Percentiles rank a stretch among this genome's conserved stretches.
phyloP scores from a whole-genome alignment of 64 coral and sea anemone species.

The Catalaphyllia jardinei region DNA sequence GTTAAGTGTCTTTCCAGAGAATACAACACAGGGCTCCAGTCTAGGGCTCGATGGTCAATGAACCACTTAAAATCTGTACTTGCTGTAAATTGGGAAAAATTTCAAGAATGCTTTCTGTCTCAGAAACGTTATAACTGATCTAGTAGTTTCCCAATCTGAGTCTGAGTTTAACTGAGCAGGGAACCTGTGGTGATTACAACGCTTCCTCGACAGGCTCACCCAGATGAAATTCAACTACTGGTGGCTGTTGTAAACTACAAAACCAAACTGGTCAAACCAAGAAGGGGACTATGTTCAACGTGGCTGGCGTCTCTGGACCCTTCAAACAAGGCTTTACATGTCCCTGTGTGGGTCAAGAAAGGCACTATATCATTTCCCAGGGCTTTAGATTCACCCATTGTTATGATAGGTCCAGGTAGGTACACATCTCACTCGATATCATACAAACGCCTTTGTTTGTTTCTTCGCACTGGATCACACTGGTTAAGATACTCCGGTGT shows the following conservation, averaged over 20 bases:
- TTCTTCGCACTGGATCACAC: too few relatives aligned
- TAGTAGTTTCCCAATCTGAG: background rate
- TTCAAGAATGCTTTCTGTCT: too few relatives aligned
- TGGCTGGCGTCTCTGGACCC: conserved; percentile 88
- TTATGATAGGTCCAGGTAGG: conserved; percentile 97
- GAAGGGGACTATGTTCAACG: conserved; percentile 86
- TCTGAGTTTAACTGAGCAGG: background rate
- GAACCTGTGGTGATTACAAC: background rate
- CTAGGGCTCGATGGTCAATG: background rate
- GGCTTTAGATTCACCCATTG: conserved; percentile 59
- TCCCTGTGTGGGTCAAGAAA: conserved; percentile 89
- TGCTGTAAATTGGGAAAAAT: too few relatives aligned
- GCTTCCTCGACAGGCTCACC: conserved; percentile 48
- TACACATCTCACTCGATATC: too few relatives aligned
- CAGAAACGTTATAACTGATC: background rate
- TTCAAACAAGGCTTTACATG: background rate
- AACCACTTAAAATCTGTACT: too few relatives aligned
- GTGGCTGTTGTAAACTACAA: conserved; percentile 96
- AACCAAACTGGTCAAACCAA: conserved; percentile 83
- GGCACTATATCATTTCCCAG: conserved; percentile 79
- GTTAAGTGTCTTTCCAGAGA: background rate
- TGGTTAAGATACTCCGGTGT: too few relatives aligned
- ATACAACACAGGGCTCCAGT: background rate
- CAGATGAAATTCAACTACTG: conserved; percentile 85
- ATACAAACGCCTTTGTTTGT: too few relatives aligned